Conservation (phyloP, 2,888 invertebrate species). For the Apoderus coryli region DNA sequence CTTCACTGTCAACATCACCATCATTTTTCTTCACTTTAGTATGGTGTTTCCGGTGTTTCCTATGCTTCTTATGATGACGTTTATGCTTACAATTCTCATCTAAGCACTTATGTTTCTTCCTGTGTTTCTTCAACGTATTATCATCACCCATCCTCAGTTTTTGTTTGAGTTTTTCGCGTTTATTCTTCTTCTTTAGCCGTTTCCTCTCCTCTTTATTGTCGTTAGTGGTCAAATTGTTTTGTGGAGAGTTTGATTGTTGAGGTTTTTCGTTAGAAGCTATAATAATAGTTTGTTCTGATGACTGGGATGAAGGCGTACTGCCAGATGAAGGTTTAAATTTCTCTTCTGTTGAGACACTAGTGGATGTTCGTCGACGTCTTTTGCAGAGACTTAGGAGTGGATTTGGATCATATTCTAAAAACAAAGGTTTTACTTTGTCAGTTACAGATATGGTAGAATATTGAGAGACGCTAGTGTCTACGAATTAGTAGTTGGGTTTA, state of each 20-base stretch:
- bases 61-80: constrained; percentile 66
- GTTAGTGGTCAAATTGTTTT: too few species aligned
- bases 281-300: constrained; percentile 9
- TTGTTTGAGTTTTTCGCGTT: constrained; percentile 46
- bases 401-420: constrained; percentile 70
- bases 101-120: constrained; percentile 52
- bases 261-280: constrained; percentile 11
- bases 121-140: constrained; percentile 53
- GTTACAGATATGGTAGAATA: too few species aligned
- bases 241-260: constrained; percentile 33
- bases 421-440: too few species aligned
- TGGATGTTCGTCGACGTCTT: constrained; percentile 56
- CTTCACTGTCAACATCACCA: constrained; percentile 25
- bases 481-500: too few species aligned
- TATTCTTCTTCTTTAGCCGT: constrained; percentile 52
- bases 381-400: constrained; percentile 63
- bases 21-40: too few species aligned
- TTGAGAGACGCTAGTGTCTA: too few species aligned
- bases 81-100: constrained; percentile 55
- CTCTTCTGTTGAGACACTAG: constrained; percentile 37
- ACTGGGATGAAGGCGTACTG: constrained; percentile 14
- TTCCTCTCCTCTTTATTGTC: too few species aligned
- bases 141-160: constrained; percentile 33
- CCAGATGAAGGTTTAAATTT: constrained; percentile 8
- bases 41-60: constrained; percentile 65